Conservation (phyloP, 2,113 vertebrate species). For the Noturus placidus region DNA sequence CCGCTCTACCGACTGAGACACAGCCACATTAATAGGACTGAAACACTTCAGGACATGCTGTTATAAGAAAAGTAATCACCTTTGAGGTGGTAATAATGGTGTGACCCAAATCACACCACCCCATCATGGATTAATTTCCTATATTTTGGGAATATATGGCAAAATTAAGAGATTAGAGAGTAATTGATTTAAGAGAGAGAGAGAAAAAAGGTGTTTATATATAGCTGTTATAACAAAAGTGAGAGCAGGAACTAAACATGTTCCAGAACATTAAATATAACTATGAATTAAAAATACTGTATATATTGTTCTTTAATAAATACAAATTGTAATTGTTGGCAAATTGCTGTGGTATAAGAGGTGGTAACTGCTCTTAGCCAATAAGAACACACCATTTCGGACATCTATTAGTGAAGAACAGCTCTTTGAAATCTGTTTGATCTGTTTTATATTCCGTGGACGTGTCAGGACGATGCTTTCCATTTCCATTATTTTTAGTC, state of each 20-base stretch:
- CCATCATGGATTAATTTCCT: too few species aligned
- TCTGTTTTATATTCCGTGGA: background rate
- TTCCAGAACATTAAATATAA: background rate
- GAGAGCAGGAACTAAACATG: background rate
- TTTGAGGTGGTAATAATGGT: too few species aligned
- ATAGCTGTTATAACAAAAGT: background rate
- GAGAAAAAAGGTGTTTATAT: too few species aligned
- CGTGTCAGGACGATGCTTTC: background rate
- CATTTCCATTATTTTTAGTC: constrained; percentile 2
- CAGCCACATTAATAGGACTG: too few species aligned
- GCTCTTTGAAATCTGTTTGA: background rate
- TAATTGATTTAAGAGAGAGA: too few species aligned
- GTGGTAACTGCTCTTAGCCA: background rate
- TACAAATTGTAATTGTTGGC: background rate
- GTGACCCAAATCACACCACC: too few species aligned
- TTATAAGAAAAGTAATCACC: too few species aligned
- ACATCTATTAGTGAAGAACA: background rate
- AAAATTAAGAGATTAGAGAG: too few species aligned
- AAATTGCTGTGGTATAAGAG: background rate
- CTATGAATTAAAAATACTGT: background rate
- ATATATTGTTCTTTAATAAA: background rate
- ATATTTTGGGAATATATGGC: too few species aligned
- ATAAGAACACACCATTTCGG: background rate
- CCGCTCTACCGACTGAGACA: too few species aligned
- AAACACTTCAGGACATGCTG: too few species aligned